Base-by-base conservation (phyloP, 2,888 invertebrate species). In the Aethes cnicana region DNA sequence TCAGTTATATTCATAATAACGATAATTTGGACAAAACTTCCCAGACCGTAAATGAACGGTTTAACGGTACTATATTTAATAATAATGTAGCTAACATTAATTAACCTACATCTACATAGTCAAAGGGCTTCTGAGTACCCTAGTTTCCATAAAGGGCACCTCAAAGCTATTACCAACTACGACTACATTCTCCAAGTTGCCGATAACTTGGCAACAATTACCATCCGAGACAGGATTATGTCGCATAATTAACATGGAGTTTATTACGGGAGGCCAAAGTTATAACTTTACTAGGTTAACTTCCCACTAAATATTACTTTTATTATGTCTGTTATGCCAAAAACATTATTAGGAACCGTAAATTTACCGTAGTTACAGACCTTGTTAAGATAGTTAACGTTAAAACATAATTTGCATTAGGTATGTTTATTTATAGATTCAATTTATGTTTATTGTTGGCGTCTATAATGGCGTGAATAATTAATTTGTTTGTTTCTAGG, bases 261-360 rank as follows among this genome's bases (percentile, higher is more conserved):
- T 7, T 25, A 25, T 25, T 39, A 25, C 16, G n/a, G 11, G 16
- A 2, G 14, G 28, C 39, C n/a, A 14, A 23, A 9, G 39, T 14
- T 43, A 28, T 21, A 35, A 35, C 28, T 42, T 43, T 30, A 43
- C 50, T 50, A 44, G 50, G 50, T 50, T 50, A 50, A 50, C 37
- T 50, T 50, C 50, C 50, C 33, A 36, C 43, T 50, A 30, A 37
- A 50, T 50, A 44, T 37, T 35, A 33, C 50, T 25, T 50, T 50
- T 50, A 50, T 44, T 43, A 36, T 43, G 7, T 36, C 23, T 37
- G 28, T 36, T 36, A 36, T 36, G 36, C 43, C 36, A 30, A 50
- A 39, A 50, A 43, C 36, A 30, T 37, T 50, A 50, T 50, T 50
- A 50, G 36, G 37, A 16, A 30, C 28, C 43, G 30, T 50, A 50